phyloP scores from a whole-genome alignment of 1,140 invertebrate species.

The Drosophila parabipectinata region DNA sequence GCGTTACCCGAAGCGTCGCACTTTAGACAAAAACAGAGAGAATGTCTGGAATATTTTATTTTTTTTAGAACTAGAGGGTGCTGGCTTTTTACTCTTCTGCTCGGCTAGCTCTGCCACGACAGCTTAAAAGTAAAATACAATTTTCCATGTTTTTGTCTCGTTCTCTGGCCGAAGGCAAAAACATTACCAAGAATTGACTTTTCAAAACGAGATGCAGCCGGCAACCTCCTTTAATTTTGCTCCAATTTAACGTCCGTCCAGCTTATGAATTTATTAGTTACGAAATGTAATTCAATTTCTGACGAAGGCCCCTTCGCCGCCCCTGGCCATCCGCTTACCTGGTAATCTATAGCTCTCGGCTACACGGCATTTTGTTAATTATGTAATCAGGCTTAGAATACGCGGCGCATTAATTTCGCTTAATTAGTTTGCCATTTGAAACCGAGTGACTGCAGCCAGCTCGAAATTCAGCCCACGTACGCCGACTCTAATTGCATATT shows the following conservation, averaged over 20 bases:
- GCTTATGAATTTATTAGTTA: not conserved
- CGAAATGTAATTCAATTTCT: conserved; percentile 11
- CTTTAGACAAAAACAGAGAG: conserved; percentile 67
- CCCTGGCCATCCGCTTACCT: conserved; percentile 10
- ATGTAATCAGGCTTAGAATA: conserved; percentile 34
- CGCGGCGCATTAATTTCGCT: conserved; percentile 43
- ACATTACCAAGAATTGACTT: conserved; percentile 65
- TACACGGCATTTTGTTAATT: conserved; percentile 41
- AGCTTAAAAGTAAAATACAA: conserved; percentile 70
- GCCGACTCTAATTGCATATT: conserved; percentile 37
- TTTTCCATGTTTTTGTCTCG: conserved; percentile 54
- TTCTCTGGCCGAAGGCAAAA: conserved; percentile 54
- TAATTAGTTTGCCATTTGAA: conserved; percentile 45
- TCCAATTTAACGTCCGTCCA: not conserved
- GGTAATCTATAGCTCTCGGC: conserved; percentile 19
- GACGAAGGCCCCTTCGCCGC: not conserved
- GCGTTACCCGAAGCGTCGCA: conserved; percentile 70
- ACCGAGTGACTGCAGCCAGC: conserved; percentile 17
- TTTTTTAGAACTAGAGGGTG: conserved; percentile 15
- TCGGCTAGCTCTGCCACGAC: conserved; percentile 33
- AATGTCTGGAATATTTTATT: conserved; percentile 19
- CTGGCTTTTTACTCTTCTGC: conserved; percentile 8
- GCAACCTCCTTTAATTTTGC: not conserved
- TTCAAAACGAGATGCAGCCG: conserved; percentile 1
- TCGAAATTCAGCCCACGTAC: conserved; percentile 18